Percentiles rank a stretch among this genome's conserved stretches.
Evolutionary conservation across 1,140 invertebrate species (phyloP).

Genomic region (Pygmarrhopalites habei): DNA sequence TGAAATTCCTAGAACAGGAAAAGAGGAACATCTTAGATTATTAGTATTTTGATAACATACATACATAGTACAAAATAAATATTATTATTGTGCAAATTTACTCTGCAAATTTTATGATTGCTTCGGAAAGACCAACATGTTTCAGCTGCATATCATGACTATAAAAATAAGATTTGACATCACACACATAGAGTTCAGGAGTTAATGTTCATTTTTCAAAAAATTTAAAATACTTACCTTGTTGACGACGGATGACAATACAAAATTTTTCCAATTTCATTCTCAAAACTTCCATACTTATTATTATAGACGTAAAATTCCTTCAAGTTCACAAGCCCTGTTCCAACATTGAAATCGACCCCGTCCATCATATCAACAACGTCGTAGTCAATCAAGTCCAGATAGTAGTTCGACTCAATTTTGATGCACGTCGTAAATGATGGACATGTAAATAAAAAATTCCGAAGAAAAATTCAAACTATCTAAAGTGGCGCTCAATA

Average conservation of each 20-base stretch:
- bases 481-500: too few species aligned
- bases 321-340: neutral
- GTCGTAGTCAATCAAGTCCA: too few species aligned
- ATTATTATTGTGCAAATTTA: slow-evolving; percentile 48
- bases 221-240: too few species aligned
- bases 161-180: too few species aligned
- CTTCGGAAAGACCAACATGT: slow-evolving; percentile 83
- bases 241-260: slow-evolving; percentile 70
- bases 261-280: slow-evolving; percentile 77
- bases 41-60: neutral
- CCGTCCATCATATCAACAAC: too few species aligned
- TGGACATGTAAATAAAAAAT: too few species aligned
- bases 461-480: too few species aligned
- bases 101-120: slow-evolving; percentile 85
- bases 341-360: neutral
- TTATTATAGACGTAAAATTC: slow-evolving; percentile 6
- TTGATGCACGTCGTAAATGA: too few species aligned
- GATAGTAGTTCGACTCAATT: too few species aligned
- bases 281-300: slow-evolving; percentile 17
- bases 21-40: neutral
- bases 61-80: neutral
- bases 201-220: too few species aligned
- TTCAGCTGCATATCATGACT: slow-evolving; percentile 76
- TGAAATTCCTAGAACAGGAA: slow-evolving; percentile 67
- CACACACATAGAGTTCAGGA: too few species aligned